Evolutionary conservation across 2,797 vertebrate species (phyloP).

Genomic region (Coreius guichenoti): DNA sequence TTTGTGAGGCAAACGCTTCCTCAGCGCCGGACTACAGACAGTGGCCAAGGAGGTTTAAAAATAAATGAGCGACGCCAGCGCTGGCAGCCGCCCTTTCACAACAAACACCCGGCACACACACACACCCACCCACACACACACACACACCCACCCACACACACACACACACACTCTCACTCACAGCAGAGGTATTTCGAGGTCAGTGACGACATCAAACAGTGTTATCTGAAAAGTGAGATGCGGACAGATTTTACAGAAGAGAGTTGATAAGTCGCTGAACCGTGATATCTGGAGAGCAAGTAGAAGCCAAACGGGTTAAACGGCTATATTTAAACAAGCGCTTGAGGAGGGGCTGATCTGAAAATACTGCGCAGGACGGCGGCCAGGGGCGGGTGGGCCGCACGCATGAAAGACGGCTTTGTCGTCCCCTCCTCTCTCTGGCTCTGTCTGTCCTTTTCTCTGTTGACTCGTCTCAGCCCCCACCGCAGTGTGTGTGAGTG

Average conservation of each 20-base stretch:
- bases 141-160: neutral
- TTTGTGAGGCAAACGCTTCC: neutral
- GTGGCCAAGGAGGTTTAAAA: slow-evolving; percentile 36
- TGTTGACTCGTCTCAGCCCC: slow-evolving; percentile 53
- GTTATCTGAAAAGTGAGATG: slow-evolving; percentile 15
- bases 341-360: slow-evolving; percentile 54
- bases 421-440: slow-evolving; percentile 63
- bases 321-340: slow-evolving; percentile 77
- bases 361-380: slow-evolving; percentile 39
- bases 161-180: neutral
- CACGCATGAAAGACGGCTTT: slow-evolving; percentile 79
- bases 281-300: slow-evolving; percentile 44
- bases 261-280: slow-evolving; percentile 10
- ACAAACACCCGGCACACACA: neutral
- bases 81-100: slow-evolving; percentile 42
- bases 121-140: neutral
- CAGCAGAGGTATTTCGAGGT: slow-evolving; percentile 16
- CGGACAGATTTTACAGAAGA: slow-evolving; percentile 36
- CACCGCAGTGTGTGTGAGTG: slow-evolving; percentile 31
- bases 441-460: slow-evolving; percentile 42
- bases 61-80: slow-evolving; percentile 38
- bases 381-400: slow-evolving; percentile 41
- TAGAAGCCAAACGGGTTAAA: slow-evolving; percentile 61
- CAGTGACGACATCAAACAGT: neutral
- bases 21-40: slow-evolving; percentile 27